Evolutionary conservation across 1,140 invertebrate species (phyloP).

Genomic region (Drosophila malerkotliana): DNA sequence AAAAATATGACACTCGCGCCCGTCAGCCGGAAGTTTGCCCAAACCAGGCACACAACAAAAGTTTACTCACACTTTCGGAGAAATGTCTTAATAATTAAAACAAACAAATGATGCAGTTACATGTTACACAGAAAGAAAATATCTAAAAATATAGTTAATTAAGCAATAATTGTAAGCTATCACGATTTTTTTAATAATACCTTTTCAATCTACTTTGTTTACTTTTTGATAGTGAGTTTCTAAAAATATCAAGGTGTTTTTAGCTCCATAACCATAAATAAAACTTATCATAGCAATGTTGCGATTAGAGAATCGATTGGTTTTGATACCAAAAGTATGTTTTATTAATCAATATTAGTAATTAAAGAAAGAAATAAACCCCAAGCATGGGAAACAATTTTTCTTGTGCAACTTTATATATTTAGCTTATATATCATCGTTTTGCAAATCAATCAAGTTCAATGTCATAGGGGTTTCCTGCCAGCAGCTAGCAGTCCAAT

Average conservation of each 20-base stretch:
- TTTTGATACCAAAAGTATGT: not conserved
- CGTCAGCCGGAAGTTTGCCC: conserved; percentile 38
- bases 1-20: conserved; percentile 29
- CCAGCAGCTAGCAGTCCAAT: conserved; percentile 6
- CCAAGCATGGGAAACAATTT: not conserved
- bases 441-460: conserved; percentile 14
- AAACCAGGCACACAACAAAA: conserved; percentile 1
- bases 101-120: conserved; percentile 12
- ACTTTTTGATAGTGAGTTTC: not conserved
- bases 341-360: not conserved
- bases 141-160: not conserved
- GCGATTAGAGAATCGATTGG: not conserved
- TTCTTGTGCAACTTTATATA: not conserved
- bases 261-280: not conserved
- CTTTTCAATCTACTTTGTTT: not conserved
- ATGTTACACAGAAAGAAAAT: not conserved
- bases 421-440: conserved; percentile 1
- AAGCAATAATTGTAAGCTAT: no score
- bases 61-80: not conserved
- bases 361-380: not conserved
- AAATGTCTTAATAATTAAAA: conserved; percentile 21
- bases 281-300: not conserved
- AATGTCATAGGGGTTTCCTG: conserved; percentile 44
- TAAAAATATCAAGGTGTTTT: conserved; percentile 1
- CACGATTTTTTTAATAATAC: not conserved